A percentile compares a stretch with the other conserved stretches of the same genome.
Conservation (phyloP, 2,797 vertebrate species). For the Ataeniobius toweri region DNA sequence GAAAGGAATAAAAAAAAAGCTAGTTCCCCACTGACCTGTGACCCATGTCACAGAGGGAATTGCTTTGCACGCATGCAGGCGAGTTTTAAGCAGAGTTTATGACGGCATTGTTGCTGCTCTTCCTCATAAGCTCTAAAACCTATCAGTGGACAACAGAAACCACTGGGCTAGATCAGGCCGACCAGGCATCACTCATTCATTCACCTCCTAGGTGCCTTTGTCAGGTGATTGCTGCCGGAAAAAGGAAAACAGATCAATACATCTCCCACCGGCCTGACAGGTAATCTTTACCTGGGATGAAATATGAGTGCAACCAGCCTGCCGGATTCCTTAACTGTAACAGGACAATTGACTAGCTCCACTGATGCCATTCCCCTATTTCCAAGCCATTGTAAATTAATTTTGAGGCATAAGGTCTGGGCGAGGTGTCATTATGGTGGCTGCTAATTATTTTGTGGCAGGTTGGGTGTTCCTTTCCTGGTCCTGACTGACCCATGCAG, state of each 20-base stretch:
- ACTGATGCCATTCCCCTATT: constrained; percentile 64
- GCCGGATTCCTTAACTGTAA: constrained; percentile 86
- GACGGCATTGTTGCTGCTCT: constrained; percentile 71
- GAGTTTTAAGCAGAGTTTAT: constrained; percentile 81
- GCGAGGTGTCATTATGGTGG: constrained; percentile 65
- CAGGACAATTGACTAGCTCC: constrained; percentile 81
- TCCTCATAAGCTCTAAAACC: constrained; percentile 69
- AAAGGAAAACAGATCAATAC: constrained; percentile 90
- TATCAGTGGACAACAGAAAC: constrained; percentile 75
- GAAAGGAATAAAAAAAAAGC: constrained; percentile 43
- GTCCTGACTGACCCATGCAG: constrained; percentile 50
- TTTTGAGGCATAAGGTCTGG: constrained; percentile 59
- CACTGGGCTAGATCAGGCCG: constrained; percentile 64
- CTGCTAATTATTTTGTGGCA: constrained; percentile 74
- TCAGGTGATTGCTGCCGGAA: constrained; percentile 87
- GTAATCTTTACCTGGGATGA: constrained; percentile 88
- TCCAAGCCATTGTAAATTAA: constrained; percentile 77
- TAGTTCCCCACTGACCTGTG: constrained; percentile 64
- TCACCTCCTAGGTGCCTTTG: constrained; percentile 84
- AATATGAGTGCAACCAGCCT: constrained; percentile 82
- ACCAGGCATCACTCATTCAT: constrained; percentile 83
- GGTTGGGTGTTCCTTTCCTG: constrained; percentile 50
- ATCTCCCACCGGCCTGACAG: constrained; percentile 86
- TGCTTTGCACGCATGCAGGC: constrained; percentile 63
- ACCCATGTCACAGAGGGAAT: constrained; percentile 46